phyloP scores from a whole-genome alignment of 2,797 vertebrate species.

The Sparidentex hasta region DNA sequence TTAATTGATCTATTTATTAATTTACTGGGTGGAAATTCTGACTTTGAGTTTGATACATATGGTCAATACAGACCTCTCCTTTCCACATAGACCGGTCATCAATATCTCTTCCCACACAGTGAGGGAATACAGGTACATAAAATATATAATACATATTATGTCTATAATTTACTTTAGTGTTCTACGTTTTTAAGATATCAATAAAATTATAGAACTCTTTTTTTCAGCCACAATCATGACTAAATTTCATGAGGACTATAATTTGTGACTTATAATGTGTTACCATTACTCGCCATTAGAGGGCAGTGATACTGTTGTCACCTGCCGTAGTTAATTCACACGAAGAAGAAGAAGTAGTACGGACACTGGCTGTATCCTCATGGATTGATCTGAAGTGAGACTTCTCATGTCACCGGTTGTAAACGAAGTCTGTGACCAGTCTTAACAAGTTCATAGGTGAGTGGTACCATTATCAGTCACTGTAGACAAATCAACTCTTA shows the following conservation, averaged over 20 bases:
- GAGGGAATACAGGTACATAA: too few species aligned
- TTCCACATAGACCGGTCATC: too few species aligned
- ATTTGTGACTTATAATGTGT: not conserved
- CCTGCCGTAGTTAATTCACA: not conserved
- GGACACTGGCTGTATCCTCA: rapidly evolving
- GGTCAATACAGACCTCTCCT: too few species aligned
- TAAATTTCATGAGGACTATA: not conserved
- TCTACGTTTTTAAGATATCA: too few species aligned
- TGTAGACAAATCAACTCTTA: not conserved
- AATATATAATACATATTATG: too few species aligned
- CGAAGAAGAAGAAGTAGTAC: constrained; percentile 12
- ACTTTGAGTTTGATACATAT: too few species aligned
- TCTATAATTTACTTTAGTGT: too few species aligned
- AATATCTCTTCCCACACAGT: too few species aligned
- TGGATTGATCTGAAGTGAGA: too few species aligned
- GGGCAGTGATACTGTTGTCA: constrained; percentile 4
- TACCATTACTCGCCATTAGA: constrained; percentile 10
- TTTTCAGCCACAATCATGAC: not conserved
- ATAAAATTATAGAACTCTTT: too few species aligned
- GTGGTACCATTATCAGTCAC: not conserved
- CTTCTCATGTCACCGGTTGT: not conserved
- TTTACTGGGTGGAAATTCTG: too few species aligned
- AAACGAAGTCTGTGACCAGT: not conserved
- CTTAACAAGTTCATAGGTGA: constrained; percentile 9
- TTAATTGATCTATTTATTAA: too few species aligned